Conservation (phyloP, 2,888 invertebrate genomes). For the Reticulitermes lucifugus region DNA sequence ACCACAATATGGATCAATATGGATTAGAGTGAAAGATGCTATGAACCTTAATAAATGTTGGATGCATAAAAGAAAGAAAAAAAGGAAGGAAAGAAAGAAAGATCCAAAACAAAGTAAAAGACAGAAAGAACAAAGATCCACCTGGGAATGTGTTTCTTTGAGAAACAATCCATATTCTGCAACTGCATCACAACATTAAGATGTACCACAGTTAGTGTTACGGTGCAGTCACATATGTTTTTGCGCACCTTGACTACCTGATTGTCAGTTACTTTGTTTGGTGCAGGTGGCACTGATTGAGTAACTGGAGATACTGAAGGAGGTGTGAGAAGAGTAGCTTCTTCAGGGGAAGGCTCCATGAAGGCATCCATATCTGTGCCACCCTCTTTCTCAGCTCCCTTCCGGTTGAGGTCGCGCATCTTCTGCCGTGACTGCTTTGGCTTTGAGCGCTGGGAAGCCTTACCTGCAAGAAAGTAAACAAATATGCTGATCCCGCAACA, state of each 20-base stretch:
- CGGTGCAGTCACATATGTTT: no score
- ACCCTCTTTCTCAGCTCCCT: constrained; percentile 71
- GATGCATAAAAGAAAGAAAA: no score
- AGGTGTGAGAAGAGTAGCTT: constrained; percentile 38
- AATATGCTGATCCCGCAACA: neutral
- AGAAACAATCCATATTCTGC: no score
- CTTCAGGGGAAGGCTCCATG: constrained; percentile 59
- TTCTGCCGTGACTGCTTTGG: constrained; percentile 63
- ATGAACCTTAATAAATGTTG: no score
- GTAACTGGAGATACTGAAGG: constrained; percentile 43
- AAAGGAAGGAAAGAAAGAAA: no score
- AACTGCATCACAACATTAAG: no score
- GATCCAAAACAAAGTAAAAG: no score
- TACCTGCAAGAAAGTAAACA: constrained; percentile 43
- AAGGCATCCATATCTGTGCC: constrained; percentile 73
- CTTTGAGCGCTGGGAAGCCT: constrained; percentile 64
- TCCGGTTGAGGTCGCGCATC: constrained; percentile 65
- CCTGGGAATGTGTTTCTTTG: no score
- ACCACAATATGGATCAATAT: no score
- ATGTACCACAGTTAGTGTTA: no score
- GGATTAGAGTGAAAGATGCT: no score
- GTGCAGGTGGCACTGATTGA: constrained; percentile 34
- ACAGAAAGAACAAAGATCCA: no score
- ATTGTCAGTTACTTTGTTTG: constrained; percentile 40
- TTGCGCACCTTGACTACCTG: constrained; percentile 37